Conservation (phyloP, 2,113 vertebrate species). For the Brienomyrus brachyistius region DNA sequence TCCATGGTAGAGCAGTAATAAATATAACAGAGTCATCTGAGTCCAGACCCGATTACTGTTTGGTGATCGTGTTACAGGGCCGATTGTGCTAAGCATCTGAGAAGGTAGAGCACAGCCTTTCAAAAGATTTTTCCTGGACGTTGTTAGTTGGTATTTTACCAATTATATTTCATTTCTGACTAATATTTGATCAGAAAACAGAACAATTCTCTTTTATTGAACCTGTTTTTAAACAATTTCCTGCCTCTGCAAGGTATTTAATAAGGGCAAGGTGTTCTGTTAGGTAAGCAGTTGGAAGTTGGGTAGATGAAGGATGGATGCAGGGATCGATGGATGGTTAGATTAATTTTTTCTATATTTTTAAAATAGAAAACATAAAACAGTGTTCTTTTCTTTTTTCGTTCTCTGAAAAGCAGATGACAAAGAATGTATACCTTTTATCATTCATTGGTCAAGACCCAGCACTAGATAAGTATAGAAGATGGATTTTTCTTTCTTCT, state of each 20-base stretch:
- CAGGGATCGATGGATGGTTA: background rate
- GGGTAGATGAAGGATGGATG: background rate
- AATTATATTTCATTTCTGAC: background rate
- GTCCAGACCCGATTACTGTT: background rate
- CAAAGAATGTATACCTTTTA: too few relatives aligned
- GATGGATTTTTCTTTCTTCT: too few relatives aligned
- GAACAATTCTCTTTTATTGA: too few relatives aligned
- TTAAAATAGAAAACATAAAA: background rate
- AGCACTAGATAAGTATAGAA: too few relatives aligned
- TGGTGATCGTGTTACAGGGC: background rate
- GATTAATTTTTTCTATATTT: background rate
- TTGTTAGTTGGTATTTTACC: background rate
- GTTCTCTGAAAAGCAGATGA: background rate
- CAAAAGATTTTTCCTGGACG: background rate
- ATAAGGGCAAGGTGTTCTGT: background rate
- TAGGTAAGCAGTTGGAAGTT: background rate
- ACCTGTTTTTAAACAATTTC: too few relatives aligned
- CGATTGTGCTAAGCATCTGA: background rate
- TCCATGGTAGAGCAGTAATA: background rate
- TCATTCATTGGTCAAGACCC: too few relatives aligned
- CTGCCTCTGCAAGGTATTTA: background rate
- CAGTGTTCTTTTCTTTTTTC: background rate
- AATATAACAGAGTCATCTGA: background rate
- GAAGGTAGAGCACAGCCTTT: background rate
- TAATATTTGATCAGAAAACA: too few relatives aligned